Evolutionary conservation across 2,797 vertebrate genomes (phyloP), one percentile per base, ranked within the genome.

Genomic region (Babyrousa celebensis): DNA sequence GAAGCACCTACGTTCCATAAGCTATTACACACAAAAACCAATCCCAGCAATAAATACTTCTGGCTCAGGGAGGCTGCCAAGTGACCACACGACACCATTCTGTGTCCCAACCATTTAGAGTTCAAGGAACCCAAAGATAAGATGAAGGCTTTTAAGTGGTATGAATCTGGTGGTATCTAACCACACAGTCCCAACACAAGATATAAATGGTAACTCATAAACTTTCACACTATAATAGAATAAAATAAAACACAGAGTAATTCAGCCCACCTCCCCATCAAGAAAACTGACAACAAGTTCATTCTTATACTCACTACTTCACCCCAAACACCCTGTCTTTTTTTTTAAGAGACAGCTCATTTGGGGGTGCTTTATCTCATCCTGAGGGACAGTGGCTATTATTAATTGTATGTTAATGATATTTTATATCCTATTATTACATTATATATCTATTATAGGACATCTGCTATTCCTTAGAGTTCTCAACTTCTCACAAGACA

Each of bases 341-440:
- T 78, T 78, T 58, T 77, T 52, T 12, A 75, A 68, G 65, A 80
- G 52, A 80, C 8, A 56, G 36, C 25, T 86, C 58, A 40, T 40
- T 36, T 70, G 56, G 23, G 29, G 36, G 17, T 72, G 12, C n/a
- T 74, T 60, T 94, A 88, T 48, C 58, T 92, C 23, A 48, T 70
- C 8, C 65, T 40, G 29, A n/a, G 25, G 11, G 32, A 16, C 43
- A 68, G 15, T 0, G 72, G 70, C n/a, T 68, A 52, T 32, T 70
- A 78, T 54, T 83, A 92, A 93, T 80, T 70, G 85, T 74, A 78
- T 48, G 80, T 62, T 63, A 91, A 79, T 74, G 43, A 48, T 80
- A 56, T 85, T 63, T 63, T 94, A 77, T 54, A 83, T 62, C 48
- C 71, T 56, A 93, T 54, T 85, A 86, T 75, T 43, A 27, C 32